Percentiles rank a stretch among this genome's conserved stretches.
phyloP scores from a whole-genome alignment of 1,140 invertebrate species.

The Bacillus rossius region DNA sequence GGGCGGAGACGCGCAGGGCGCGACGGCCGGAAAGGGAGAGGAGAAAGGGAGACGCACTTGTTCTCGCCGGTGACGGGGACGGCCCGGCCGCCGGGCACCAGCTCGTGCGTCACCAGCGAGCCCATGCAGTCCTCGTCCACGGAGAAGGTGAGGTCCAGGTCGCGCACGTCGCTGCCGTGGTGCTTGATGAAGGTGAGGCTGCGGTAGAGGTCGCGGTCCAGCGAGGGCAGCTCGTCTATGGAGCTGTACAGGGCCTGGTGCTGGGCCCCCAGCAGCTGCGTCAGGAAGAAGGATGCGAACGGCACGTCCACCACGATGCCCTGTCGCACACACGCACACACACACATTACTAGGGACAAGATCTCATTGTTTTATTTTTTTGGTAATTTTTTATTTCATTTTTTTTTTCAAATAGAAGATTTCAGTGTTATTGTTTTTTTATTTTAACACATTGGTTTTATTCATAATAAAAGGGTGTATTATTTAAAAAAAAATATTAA shows the following conservation, averaged over 20 bases:
- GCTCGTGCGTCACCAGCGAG: constrained; percentile 80
- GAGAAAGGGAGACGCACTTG: constrained; percentile 56
- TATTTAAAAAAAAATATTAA: background rate
- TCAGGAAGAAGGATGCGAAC: constrained; percentile 97
- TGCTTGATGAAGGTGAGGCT: constrained; percentile 97
- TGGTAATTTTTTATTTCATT: too few relatives aligned
- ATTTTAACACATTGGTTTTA: too few relatives aligned
- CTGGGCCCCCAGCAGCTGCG: constrained; percentile 92
- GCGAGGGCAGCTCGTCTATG: constrained; percentile 94
- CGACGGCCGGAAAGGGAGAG: background rate
- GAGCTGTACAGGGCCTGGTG: constrained; percentile 89
- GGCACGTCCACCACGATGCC: constrained; percentile 98
- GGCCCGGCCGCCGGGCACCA: constrained; percentile 90
- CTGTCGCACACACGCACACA: constrained; percentile 48
- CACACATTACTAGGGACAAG: too few relatives aligned
- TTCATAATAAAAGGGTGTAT: too few relatives aligned
- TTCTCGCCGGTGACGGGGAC: constrained; percentile 95
- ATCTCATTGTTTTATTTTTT: too few relatives aligned
- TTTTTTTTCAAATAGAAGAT: too few relatives aligned
- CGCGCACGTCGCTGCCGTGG: constrained; percentile 82
- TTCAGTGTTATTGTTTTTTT: too few relatives aligned
- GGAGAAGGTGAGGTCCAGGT: constrained; percentile 94
- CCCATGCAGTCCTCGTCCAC: constrained; percentile 95
- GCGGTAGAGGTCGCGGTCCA: constrained; percentile 94
- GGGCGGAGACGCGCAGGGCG: too few relatives aligned